phyloP scores from a whole-genome alignment of 2,797 vertebrate species.

The Enteromius anoplus region DNA sequence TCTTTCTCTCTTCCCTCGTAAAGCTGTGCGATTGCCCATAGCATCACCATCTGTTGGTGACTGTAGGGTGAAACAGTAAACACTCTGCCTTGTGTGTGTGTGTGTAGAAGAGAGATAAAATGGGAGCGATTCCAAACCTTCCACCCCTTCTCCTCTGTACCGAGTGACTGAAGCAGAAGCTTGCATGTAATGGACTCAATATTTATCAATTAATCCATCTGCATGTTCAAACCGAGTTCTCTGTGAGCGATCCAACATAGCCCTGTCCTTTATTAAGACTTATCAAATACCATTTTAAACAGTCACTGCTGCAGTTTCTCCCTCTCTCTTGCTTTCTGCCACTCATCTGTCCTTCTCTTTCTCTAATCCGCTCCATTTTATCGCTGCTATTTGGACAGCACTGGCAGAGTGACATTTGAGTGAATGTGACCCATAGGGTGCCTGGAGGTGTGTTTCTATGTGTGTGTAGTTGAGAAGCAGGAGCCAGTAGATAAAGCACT shows the following conservation, averaged over 20 bases:
- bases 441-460: slow-evolving; percentile 51
- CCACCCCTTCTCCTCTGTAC: slow-evolving; percentile 46
- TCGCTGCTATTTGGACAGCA: slow-evolving; percentile 52
- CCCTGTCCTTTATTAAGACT: slow-evolving; percentile 24
- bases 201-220: slow-evolving; percentile 59
- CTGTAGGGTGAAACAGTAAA: slow-evolving; percentile 73
- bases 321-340: slow-evolving; percentile 32
- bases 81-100: slow-evolving; percentile 64
- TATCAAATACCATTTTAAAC: slow-evolving; percentile 31
- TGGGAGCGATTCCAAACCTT: slow-evolving; percentile 57
- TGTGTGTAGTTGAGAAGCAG: slow-evolving; percentile 68
- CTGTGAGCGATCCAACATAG: slow-evolving; percentile 33
- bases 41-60: slow-evolving; percentile 78
- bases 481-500: slow-evolving; percentile 77
- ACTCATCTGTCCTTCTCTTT: slow-evolving; percentile 41
- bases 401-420: slow-evolving; percentile 61
- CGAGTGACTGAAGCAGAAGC: slow-evolving; percentile 53
- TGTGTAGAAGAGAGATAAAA: slow-evolving; percentile 46
- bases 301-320: slow-evolving; percentile 25
- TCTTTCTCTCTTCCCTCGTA: slow-evolving; percentile 67
- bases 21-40: slow-evolving; percentile 78
- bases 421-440: slow-evolving; percentile 57
- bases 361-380: slow-evolving; percentile 66
- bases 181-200: slow-evolving; percentile 53
- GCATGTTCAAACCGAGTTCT: slow-evolving; percentile 36